Percentiles rank a stretch among this genome's conserved stretches.
phyloP scores from a whole-genome alignment of 2,888 invertebrate genomes.

The Choristoneura rosaceana region DNA sequence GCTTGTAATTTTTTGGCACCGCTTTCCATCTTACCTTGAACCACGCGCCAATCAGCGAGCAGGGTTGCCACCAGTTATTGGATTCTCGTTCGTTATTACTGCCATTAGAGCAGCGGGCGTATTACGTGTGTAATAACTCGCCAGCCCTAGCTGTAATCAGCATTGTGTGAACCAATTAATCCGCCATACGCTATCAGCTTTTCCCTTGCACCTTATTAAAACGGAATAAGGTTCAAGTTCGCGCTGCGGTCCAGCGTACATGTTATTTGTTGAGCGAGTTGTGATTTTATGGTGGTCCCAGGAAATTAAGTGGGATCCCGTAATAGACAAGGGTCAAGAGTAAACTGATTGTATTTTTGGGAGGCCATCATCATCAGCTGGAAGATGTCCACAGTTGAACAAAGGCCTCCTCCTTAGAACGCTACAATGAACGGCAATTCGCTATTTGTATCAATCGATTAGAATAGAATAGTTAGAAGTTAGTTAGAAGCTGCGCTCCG shows the following conservation, averaged over 20 bases:
- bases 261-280: constrained; percentile 3
- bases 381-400: too few species aligned
- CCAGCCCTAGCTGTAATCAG: constrained; percentile 25
- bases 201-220: neutral
- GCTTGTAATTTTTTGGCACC: neutral
- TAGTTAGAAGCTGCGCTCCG: too few species aligned
- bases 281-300: constrained; percentile 12
- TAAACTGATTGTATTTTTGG: constrained; percentile 3
- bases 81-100: constrained; percentile 68
- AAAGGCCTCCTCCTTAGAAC: too few species aligned
- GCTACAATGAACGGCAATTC: too few species aligned
- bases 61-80: constrained; percentile 61
- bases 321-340: constrained; percentile 10
- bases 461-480: too few species aligned
- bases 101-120: constrained; percentile 61
- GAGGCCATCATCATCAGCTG: too few species aligned
- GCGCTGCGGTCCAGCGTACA: neutral
- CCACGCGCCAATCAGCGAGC: constrained; percentile 39
- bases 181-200: neutral
- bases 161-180: constrained; percentile 27
- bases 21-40: constrained; percentile 7
- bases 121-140: constrained; percentile 61
- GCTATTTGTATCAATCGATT: too few species aligned
- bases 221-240: neutral
- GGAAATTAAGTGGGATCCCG: constrained; percentile 3